Conservation (phyloP, 2,888 invertebrate genomes). For the Myathropa florea region DNA sequence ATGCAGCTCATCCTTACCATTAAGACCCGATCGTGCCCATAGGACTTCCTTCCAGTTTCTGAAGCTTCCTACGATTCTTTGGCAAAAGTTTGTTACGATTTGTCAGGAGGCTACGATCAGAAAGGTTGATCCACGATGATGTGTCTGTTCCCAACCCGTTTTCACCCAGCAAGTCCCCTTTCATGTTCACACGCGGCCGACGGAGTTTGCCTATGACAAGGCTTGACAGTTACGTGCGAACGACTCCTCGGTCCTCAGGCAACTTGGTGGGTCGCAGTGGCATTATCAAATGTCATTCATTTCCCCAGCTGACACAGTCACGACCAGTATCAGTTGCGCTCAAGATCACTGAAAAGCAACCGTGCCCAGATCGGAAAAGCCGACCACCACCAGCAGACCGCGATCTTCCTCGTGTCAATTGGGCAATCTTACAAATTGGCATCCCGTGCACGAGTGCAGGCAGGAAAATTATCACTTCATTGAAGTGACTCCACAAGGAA, state of each 20-base stretch:
- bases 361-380: constrained; percentile 67
- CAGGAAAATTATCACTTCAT: constrained; percentile 78
- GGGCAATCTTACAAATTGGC: constrained; percentile 77
- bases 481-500: constrained; percentile 77
- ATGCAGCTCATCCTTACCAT: too few relatives aligned
- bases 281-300: not conserved
- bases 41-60: too few relatives aligned
- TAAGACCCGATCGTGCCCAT: too few relatives aligned
- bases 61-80: too few relatives aligned
- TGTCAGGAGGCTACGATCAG: too few relatives aligned
- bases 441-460: constrained; percentile 72
- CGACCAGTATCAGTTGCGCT: not conserved
- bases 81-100: too few relatives aligned
- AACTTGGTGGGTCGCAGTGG: not conserved
- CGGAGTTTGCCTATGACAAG: not conserved
- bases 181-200: not conserved
- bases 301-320: not conserved
- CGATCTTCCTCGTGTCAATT: constrained; percentile 74
- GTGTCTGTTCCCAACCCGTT: too few relatives aligned
- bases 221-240: not conserved
- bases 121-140: too few relatives aligned
- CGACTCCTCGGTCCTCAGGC: not conserved
- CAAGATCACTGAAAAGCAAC: not conserved
- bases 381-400: constrained; percentile 44
- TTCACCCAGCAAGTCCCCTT: too few relatives aligned